Base-by-base conservation (phyloP, 1,140 invertebrate species). In the Sipha flava region DNA sequence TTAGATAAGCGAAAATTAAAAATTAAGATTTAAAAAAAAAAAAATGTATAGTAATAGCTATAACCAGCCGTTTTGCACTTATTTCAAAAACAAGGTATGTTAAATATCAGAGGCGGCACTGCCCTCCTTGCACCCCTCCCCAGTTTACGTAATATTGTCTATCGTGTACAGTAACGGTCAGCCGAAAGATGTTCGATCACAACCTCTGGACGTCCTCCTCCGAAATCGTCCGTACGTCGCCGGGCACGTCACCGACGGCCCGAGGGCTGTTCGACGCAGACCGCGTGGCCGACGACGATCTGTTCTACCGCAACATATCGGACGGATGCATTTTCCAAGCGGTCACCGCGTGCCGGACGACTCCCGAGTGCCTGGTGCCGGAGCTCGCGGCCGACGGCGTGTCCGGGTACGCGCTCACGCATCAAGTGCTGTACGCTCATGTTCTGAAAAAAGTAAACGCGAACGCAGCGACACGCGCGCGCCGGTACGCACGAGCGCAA, bases 341-440 rank as follows among this genome's bases (percentile, higher is more conserved):
- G 7, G 21, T 70, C 29, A 18, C 16, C 16, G n/a, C 16, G 9
- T 45, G 23, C 23, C 3, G 18, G 7, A 18, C 47, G 10, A 29
- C 66, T 9, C 7, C 26, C 26, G 66, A 70, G n/a, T 70, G 66
- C 40, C 9, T 18, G n/a, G 23, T 26, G 18, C 16, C 16, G 16
- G 43, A 47, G 29, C 18, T 68, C 9, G 3, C 16, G 2, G n/a
- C n/a, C n/a, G 26, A 70, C 16, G 40, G 5, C 4, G 18, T 47
- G 34, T 29, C 26, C 9, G 43, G 66, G 12, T 70, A 70, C 3
- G 40, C 66, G 7, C 66, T 70, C 18, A 70, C 66, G 0, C 66
- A 70, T 57, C 73, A 77, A 77, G 73, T 77, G 6, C 29, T 77
- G 31, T 77, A 77, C 23, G 29, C 59, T 59, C 73, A 77, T 12